Conservation (phyloP, 2,888 invertebrate species). For the Drosophila niveifrons region DNA sequence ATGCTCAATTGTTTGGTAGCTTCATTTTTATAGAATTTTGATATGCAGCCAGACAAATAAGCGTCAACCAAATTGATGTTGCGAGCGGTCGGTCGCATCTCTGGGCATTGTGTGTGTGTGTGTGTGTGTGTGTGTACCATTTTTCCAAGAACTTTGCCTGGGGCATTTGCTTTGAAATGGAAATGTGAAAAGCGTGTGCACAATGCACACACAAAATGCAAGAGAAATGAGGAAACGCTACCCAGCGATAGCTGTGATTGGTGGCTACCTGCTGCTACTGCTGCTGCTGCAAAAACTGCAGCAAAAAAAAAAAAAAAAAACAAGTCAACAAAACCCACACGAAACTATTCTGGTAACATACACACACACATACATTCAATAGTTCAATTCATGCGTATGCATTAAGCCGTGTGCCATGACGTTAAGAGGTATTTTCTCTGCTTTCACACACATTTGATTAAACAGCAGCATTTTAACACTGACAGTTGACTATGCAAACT, state of each 20-base stretch:
- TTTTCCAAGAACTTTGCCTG: conserved; percentile 33
- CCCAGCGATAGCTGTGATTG: background rate
- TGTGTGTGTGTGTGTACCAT: too few relatives aligned
- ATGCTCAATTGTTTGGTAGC: conserved; percentile 39
- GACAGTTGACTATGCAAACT: background rate
- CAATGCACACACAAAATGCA: conserved; percentile 1
- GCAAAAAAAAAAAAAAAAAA: too few relatives aligned
- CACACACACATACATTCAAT: background rate
- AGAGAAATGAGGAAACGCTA: background rate
- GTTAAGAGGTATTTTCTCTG: background rate
- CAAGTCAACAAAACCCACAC: too few relatives aligned
- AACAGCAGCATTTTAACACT: background rate
- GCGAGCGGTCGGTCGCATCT: background rate
- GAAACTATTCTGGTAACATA: too few relatives aligned
- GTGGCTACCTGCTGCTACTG: background rate
- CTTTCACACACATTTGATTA: background rate
- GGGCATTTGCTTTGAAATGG: conserved; percentile 69
- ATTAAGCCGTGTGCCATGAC: background rate
- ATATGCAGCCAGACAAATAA: conserved; percentile 25
- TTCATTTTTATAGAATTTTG: conserved; percentile 24
- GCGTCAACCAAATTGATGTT: conserved; percentile 14
- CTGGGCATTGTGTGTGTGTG: background rate
- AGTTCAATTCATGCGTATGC: background rate
- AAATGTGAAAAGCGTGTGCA: conserved; percentile 41
- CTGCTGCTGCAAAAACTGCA: too few relatives aligned